Evolutionary conservation across 2,797 vertebrate species (phyloP), one percentile per base, ranked within the genome.

Genomic region (Pantherophis vulpinus): DNA sequence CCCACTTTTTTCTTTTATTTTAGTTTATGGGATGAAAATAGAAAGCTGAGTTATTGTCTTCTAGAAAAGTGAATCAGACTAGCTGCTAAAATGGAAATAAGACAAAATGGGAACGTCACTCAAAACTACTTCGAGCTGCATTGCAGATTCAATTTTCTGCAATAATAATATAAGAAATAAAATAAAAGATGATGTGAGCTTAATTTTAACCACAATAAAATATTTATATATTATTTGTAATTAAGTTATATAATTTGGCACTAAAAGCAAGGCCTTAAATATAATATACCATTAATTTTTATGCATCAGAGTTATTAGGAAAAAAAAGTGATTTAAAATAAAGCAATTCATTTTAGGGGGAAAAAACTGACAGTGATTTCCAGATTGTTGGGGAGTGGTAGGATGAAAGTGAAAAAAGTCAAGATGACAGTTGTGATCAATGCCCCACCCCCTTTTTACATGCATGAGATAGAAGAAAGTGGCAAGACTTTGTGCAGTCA

Each of bases 51-150:
- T 87, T 95, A 89, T 8, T 1, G 0, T 96, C 54, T 87, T 94
- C 83, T 55, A 92, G 27, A 96, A 92, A 96, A 59, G 10, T 29
- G 95, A 87, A 91, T 70, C 1, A 90, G 95, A 90, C n/a, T 70
- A 95, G 94, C 8, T 1, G n/a, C 16, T 94, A 87, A 95, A 95
- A 92, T 7, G 90, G 25, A 92, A 93, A 95, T 90, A n/a, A 95
- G 27, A 20, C 16, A 56, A 93, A 89, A 59, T 93, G 20, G 2
- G 0, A 29, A 94, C 90, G 56, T 91, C 86, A 95, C 92, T 96
- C 74, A 95, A 93, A 94, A 4, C 1, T 86, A 29, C 16, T 86
- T 58, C 27, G 55, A 91, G 5, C 2, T 93, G 4, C 54, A 93
- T 18, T 29, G 11, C 0, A 58, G 42, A 18, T 95, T 95, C 74